These are phyloP conservation scores for Heteractis magnifica DNA, from an alignment of 92 coral and sea anemone genomes.

Conservation along the genomic window DNA sequence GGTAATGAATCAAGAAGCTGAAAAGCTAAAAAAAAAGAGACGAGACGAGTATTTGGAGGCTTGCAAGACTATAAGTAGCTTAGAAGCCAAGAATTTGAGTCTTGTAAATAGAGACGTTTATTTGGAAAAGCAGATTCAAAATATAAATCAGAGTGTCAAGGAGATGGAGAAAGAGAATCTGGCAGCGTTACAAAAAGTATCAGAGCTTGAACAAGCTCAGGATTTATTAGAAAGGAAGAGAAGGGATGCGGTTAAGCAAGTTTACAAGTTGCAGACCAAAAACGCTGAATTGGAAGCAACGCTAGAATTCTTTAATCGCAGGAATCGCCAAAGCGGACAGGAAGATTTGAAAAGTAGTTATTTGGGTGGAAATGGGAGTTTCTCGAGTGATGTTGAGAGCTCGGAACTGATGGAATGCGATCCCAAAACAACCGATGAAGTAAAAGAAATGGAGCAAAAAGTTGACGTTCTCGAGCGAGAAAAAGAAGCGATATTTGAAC, in stretches of 20 bases:
- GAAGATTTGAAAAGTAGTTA: neutral
- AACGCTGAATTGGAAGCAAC: constrained; percentile 45
- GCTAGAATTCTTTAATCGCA: constrained; percentile 34
- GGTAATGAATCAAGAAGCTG: constrained; percentile 36
- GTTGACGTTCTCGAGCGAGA: constrained; percentile 3
- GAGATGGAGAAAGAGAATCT: constrained; percentile 25
- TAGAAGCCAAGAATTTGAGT: constrained; percentile 54
- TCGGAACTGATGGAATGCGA: constrained; percentile 31
- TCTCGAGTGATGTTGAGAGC: constrained; percentile 16
- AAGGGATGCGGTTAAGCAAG: constrained; percentile 37
- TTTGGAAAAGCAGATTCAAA: constrained; percentile 2
- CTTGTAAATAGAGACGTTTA: constrained; percentile 37
- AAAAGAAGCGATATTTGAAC: neutral
- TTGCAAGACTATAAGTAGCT: constrained; percentile 47
- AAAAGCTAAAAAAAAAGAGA: constrained; percentile 34
- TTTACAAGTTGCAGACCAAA: constrained; percentile 40
- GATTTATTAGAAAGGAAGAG: constrained; percentile 49
- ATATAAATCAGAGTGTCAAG: no score
- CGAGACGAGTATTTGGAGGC: constrained; percentile 52
- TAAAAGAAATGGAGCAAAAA: neutral
- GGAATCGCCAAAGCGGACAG: constrained; percentile 22
- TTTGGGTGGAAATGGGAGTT: neutral
- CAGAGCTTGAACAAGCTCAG: constrained; percentile 45
- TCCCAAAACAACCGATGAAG: neutral
- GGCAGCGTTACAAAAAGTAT: constrained; percentile 38